These are phyloP conservation scores for Diplodus sargus DNA, from an alignment of 2,797 vertebrate genomes.

Conservation along the genomic window DNA sequence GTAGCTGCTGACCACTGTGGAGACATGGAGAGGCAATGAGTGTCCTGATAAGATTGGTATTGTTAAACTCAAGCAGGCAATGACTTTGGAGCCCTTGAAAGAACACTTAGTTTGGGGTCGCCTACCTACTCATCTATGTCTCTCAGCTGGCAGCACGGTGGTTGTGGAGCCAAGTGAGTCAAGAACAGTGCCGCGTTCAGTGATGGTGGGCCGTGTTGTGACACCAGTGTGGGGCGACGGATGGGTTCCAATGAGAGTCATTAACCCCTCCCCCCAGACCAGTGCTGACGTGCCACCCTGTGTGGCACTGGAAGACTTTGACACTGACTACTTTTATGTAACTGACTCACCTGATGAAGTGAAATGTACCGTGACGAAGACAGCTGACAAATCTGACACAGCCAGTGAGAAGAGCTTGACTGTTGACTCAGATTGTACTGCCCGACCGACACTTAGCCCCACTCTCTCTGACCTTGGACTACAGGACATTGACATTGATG, in stretches of 20 bases:
- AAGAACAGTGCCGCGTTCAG: neutral
- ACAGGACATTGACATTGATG: constrained; percentile 13
- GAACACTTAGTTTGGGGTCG: constrained; percentile 52
- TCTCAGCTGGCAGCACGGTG: constrained; percentile 38
- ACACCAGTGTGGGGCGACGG: constrained; percentile 36
- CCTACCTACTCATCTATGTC: neutral
- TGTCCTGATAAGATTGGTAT: constrained; percentile 25
- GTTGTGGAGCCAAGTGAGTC: constrained; percentile 42
- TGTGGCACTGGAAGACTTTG: constrained; percentile 32
- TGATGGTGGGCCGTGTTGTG: constrained; percentile 30
- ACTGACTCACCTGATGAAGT: neutral
- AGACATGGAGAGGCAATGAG: constrained; percentile 2
- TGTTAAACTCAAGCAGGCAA: constrained; percentile 33
- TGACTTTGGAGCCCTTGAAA: constrained; percentile 23
- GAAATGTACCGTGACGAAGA: neutral
- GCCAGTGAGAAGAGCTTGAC: constrained; percentile 25
- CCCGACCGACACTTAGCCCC: neutral
- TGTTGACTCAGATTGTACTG: neutral
- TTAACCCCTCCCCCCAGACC: constrained; percentile 17
- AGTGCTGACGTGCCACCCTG: constrained; percentile 36
- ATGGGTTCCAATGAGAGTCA: constrained; percentile 36
- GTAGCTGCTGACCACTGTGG: constrained; percentile 9
- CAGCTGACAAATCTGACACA: neutral
- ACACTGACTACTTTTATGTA: neutral
- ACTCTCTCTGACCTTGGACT: constrained; percentile 21